These are phyloP conservation scores for Ophion ventricosus DNA, from an alignment of 2,888 invertebrate species.

Conservation along the genomic window DNA sequence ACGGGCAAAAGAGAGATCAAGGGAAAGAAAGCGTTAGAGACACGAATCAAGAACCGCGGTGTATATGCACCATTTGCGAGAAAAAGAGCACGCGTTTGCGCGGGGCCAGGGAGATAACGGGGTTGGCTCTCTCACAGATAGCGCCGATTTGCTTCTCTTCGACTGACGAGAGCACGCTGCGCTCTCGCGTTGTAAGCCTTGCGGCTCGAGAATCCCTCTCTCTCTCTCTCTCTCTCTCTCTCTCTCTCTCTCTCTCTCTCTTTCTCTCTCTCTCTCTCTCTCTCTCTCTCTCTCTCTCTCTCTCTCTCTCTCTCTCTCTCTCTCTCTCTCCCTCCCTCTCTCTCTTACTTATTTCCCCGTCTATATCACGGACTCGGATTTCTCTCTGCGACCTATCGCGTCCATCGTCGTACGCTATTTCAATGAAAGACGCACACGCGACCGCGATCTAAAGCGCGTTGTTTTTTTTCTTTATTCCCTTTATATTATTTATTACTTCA, in stretches of 20 bases:
- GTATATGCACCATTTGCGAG: constrained; percentile 37
- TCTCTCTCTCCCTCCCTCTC: too few relatives aligned
- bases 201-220: constrained; percentile 3
- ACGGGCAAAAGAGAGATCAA: constrained; percentile 7
- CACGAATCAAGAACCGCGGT: constrained; percentile 40
- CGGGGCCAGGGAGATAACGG: constrained; percentile 81
- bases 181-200: constrained; percentile 13
- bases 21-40: constrained; percentile 60
- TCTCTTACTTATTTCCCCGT: neutral
- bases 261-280: too few relatives aligned
- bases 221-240: neutral
- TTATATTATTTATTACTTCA: too few relatives aligned
- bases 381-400: constrained; percentile 10
- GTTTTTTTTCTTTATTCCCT: neutral
- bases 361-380: constrained; percentile 5
- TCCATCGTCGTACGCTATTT: constrained; percentile 2
- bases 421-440: neutral
- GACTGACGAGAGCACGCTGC: constrained; percentile 37
- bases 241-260: too few relatives aligned
- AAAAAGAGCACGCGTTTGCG: constrained; percentile 67
- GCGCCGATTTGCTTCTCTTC: constrained; percentile 66
- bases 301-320: too few relatives aligned
- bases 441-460: neutral
- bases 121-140: constrained; percentile 82
- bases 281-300: neutral